A percentile compares a stretch with the other conserved stretches of the same genome.
These are phyloP conservation scores for Oriolus oriolus DNA, from an alignment of 2,113 vertebrate species.

Conservation along the genomic window DNA sequence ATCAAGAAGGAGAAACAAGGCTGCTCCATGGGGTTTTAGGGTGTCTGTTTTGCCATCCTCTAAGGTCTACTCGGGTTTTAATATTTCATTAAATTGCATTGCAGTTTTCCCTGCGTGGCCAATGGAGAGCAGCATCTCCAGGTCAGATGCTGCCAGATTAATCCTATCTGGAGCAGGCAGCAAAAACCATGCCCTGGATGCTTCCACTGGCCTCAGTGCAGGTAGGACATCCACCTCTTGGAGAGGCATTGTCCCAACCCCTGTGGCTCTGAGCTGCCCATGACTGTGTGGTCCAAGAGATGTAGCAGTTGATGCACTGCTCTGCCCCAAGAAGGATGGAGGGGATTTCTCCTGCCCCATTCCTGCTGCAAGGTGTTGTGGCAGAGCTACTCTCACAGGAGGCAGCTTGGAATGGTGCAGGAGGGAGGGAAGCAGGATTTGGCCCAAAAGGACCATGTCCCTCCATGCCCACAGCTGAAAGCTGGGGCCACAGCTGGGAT, in stretches of 20 bases:
- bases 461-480: neutral
- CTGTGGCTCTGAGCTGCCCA: neutral
- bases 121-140: neutral
- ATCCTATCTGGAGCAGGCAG: neutral
- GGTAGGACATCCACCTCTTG: neutral
- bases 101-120: neutral
- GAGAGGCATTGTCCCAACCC: fast-evolving
- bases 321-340: fast-evolving
- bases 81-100: neutral
- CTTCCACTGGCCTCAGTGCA: fast-evolving
- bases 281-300: neutral
- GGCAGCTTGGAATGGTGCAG: neutral
- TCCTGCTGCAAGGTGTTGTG: neutral
- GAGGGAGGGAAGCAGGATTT: neutral
- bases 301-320: fast-evolving
- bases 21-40: neutral
- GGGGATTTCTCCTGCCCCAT: neutral
- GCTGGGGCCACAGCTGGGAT: neutral
- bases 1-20: neutral
- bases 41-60: neutral
- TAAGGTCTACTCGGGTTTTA: neutral
- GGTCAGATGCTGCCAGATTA: neutral
- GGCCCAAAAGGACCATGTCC: neutral
- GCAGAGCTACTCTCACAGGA: neutral
- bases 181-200: fast-evolving